Conservation (phyloP, 1,140 invertebrate genomes). For the Drosophila baimaii region DNA sequence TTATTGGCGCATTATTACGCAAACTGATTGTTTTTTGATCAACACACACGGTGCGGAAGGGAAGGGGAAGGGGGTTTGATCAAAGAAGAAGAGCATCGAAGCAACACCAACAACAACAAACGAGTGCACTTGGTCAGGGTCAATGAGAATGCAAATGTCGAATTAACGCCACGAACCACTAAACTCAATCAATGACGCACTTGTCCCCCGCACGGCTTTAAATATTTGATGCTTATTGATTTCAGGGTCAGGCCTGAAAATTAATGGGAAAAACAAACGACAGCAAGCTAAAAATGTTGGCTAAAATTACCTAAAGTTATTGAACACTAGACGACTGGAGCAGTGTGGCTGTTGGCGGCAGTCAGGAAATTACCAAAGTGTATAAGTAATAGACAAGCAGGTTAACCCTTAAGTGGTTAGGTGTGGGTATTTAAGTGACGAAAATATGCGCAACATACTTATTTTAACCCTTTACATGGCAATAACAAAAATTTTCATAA, state of each 20-base stretch:
- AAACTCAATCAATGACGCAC: constrained; percentile 13
- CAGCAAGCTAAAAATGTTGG: constrained; percentile 28
- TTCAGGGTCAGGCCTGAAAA: constrained; percentile 12
- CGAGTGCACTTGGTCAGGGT: constrained; percentile 48
- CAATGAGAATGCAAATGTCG: constrained; percentile 16
- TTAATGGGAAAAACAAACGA: constrained; percentile 12
- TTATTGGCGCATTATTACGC: constrained; percentile 36
- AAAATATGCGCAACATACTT: too few species aligned
- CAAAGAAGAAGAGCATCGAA: constrained; percentile 7
- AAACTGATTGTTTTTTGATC: constrained; percentile 49
- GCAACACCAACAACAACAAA: constrained; percentile 29
- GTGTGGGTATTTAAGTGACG: neutral
- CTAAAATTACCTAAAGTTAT: constrained; percentile 31
- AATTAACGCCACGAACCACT: neutral
- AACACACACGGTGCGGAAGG: neutral
- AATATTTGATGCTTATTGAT: constrained; percentile 62
- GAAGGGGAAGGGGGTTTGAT: constrained; percentile 4
- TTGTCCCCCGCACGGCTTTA: constrained; percentile 18
- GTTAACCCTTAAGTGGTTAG: constrained; percentile 7
- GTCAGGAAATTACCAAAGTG: neutral
- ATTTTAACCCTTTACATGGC: too few species aligned
- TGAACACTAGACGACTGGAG: constrained; percentile 20
- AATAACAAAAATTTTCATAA: too few species aligned
- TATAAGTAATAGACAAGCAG: neutral
- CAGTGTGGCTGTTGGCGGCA: constrained; percentile 20